Evolutionary conservation across 1,140 invertebrate genomes (phyloP).

Genomic region (Drosophila arizonae): DNA sequence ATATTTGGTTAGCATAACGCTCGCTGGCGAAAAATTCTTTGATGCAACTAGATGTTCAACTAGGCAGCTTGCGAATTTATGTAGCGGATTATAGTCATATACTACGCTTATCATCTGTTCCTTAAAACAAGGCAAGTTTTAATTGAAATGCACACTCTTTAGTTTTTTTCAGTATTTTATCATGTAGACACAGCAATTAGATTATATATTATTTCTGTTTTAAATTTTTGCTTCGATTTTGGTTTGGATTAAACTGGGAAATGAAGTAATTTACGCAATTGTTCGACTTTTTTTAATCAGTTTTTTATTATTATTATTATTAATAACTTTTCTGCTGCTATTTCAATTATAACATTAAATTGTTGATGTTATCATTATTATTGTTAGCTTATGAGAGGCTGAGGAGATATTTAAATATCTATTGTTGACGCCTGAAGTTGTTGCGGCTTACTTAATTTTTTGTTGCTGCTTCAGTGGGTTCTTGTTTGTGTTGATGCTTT

Average conservation of each 20-base stretch:
- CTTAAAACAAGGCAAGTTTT: slow-evolving; percentile 35
- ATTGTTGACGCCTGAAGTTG: slow-evolving; percentile 16
- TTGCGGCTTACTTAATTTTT: slow-evolving; percentile 6
- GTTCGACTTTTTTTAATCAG: slow-evolving; percentile 20
- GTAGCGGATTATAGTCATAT: slow-evolving; percentile 25
- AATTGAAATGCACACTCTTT: slow-evolving; percentile 24
- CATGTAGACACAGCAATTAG: slow-evolving; percentile 29
- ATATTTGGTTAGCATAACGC: slow-evolving; percentile 29
- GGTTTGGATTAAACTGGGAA: slow-evolving; percentile 10
- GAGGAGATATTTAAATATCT: slow-evolving; percentile 43
- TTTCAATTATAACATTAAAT: slow-evolving; percentile 68
- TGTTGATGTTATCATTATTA: slow-evolving; percentile 39
- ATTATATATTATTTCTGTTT: slow-evolving; percentile 8
- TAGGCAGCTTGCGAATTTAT: slow-evolving; percentile 25
- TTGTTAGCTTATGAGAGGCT: slow-evolving; percentile 71
- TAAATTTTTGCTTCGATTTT: slow-evolving; percentile 41
- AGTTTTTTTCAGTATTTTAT: not conserved
- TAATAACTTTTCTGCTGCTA: slow-evolving; percentile 63
- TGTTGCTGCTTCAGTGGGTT: slow-evolving; percentile 31
- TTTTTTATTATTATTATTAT: slow-evolving; percentile 51
- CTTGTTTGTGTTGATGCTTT: slow-evolving; percentile 24
- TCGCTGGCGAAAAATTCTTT: slow-evolving; percentile 10
- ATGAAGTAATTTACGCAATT: slow-evolving; percentile 37
- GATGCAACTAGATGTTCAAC: not conserved
- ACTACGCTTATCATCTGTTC: slow-evolving; percentile 7